Evolutionary conservation across 2,113 vertebrate genomes (phyloP).

Genomic region (Campylorhamphus procurvoides): DNA sequence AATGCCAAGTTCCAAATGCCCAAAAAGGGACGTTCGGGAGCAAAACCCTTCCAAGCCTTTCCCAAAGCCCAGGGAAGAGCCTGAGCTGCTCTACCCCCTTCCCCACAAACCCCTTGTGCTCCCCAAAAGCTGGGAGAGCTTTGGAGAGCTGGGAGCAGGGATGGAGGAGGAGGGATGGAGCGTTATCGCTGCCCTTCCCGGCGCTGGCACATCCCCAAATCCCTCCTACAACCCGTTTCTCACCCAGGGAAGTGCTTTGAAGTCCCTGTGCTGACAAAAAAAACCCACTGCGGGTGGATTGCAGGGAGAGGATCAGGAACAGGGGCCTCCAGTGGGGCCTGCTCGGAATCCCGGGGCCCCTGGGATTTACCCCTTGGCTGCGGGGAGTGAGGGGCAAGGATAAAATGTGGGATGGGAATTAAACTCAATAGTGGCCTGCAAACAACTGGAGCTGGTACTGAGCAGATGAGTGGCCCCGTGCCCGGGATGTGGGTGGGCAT

Average conservation of each 20-base stretch:
- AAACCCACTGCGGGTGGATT: not conserved
- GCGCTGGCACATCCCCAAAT: not conserved
- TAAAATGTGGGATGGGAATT: not conserved
- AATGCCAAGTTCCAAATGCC: not conserved
- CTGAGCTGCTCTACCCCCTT: not conserved
- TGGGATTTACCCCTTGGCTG: not conserved
- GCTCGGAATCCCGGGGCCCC: not conserved
- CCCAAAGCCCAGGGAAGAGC: not conserved
- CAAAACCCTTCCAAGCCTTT: not conserved
- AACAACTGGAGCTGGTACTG: not conserved
- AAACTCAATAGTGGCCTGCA: not conserved
- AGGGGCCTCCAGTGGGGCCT: not conserved
- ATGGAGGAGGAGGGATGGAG: not conserved
- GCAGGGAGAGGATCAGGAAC: not conserved
- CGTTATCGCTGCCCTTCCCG: rapidly evolving
- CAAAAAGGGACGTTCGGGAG: not conserved
- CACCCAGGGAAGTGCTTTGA: not conserved
- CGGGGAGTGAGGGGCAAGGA: not conserved
- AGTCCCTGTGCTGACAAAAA: not conserved
- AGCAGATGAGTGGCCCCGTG: not conserved
- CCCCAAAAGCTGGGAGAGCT: not conserved
- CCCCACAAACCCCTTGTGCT: rapidly evolving
- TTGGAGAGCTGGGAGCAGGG: not conserved
- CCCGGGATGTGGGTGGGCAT: not conserved
- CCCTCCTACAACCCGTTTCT: not conserved